Base-by-base conservation (phyloP, 1,140 invertebrate genomes). In the Bilobella aurantiaca region DNA sequence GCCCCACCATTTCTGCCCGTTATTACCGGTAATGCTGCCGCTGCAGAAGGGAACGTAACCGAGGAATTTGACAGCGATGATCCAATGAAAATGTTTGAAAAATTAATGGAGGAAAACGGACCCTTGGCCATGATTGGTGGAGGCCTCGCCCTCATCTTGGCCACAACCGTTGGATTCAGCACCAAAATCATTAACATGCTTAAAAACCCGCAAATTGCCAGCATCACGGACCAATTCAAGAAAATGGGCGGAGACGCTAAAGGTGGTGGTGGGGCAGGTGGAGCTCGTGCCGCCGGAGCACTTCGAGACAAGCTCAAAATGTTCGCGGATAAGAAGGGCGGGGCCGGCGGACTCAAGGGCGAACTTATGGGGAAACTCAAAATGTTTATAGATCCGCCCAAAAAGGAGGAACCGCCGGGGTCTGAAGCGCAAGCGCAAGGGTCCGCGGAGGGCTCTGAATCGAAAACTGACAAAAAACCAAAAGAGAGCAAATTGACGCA, bases 171-270 rank as follows among this genome's bases (percentile, higher is more conserved):
- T 28, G 59, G 29, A 3, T 62, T 31, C 34, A 42, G 30, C 12
- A 30, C 32, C 3, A 62, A 37, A 14, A 62, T 62, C 3, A 62
- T 62, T 31, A 23, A 8, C 25, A 62, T 62, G 59, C 59, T 62
- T 27, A 62, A 62, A 34, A 8, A 3, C 29, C 58, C 28, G 8
- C 59, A 37, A 28, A 28, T 62, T 21, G 8, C 59, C n/a, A 42
- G 3, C 5, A 42, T 62, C 25, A 37, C 5, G 3, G 59, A 42
- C 14, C 29, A 62, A 28, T 21, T 62, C 16, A 12, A 62, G 14
- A 62, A 62, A 42, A 62, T 34, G 59, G 28, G 21, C 30, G 32
- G 32, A 3, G 18, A 30, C 3, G 37, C 18, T 5, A 12, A 12
- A 37, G 59, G 59, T 3, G 3, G 3, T 37, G 59, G 30, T 8